Percentiles rank a stretch among this genome's conserved stretches.
Evolutionary conservation across 2,113 vertebrate genomes (phyloP).

Genomic region (Cyanoderma ruficeps): DNA sequence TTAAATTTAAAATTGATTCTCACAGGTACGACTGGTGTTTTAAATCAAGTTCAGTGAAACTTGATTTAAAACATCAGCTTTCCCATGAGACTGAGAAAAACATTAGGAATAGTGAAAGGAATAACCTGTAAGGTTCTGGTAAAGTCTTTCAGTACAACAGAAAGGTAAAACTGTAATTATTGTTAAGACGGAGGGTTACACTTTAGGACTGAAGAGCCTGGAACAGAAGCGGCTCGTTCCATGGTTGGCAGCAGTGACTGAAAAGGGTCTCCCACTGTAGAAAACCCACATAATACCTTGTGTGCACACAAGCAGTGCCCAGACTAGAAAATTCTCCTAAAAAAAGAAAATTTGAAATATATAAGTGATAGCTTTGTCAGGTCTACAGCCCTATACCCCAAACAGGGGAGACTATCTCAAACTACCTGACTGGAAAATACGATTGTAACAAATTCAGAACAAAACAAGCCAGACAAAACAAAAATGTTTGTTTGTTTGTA

Average conservation of each 20-base stretch:
- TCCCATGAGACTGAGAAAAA: not conserved
- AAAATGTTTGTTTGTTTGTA: not conserved
- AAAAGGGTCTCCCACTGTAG: not conserved
- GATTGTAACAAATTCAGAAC: not conserved
- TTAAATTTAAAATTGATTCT: not conserved
- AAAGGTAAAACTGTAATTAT: not conserved
- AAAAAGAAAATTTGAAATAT: not conserved
- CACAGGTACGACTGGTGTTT: not conserved
- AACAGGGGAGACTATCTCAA: not conserved
- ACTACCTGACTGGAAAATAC: not conserved
- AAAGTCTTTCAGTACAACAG: not conserved
- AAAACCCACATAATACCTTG: not conserved
- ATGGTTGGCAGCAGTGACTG: not conserved
- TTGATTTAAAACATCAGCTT: not conserved
- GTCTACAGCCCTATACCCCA: not conserved
- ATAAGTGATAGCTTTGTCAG: rapidly evolving
- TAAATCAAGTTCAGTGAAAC: not conserved
- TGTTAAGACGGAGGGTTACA: not conserved
- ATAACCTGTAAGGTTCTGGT: not conserved
- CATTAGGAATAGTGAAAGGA: not conserved
- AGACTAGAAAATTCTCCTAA: not conserved
- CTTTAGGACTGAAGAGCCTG: not conserved
- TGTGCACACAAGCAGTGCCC: not conserved
- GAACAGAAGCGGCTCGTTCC: not conserved
- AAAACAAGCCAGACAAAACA: not conserved